Evolutionary conservation across 2,113 vertebrate genomes (phyloP).

Genomic region (Pao palembangensis): DNA sequence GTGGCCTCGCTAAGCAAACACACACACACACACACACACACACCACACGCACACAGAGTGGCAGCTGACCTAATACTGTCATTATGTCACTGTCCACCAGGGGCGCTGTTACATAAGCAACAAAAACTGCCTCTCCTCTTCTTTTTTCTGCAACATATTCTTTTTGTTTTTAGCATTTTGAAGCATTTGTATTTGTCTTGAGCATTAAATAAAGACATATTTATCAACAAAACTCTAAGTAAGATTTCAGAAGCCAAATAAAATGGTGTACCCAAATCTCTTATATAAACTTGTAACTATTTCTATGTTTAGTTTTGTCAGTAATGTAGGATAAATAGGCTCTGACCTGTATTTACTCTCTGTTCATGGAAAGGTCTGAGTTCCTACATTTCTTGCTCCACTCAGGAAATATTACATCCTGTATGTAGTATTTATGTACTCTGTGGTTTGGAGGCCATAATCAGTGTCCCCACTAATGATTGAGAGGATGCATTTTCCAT

Average conservation of each 20-base stretch:
- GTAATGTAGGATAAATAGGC: no score
- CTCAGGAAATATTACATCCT: background rate
- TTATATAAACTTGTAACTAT: no score
- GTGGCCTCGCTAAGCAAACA: conserved; percentile 18
- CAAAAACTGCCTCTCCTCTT: background rate
- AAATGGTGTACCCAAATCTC: no score
- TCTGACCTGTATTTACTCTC: background rate
- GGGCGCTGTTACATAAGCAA: conserved; percentile 48
- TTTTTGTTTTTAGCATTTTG: background rate
- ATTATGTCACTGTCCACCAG: conserved; percentile 29
- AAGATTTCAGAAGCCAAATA: no score
- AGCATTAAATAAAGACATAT: no score
- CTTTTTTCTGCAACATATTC: background rate
- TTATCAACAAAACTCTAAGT: no score
- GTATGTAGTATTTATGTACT: background rate
- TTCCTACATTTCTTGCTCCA: background rate
- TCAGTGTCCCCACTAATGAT: background rate
- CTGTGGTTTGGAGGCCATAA: background rate
- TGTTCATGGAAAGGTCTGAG: background rate
- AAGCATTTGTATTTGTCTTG: background rate
- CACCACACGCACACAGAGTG: background rate
- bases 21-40: conserved; percentile 5
- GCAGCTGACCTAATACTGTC: conserved; percentile 21
- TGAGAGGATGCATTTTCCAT: background rate
- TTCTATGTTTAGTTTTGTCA: no score